phyloP scores from a whole-genome alignment of 1,140 invertebrate genomes.

The Galendromus occidentalis region DNA sequence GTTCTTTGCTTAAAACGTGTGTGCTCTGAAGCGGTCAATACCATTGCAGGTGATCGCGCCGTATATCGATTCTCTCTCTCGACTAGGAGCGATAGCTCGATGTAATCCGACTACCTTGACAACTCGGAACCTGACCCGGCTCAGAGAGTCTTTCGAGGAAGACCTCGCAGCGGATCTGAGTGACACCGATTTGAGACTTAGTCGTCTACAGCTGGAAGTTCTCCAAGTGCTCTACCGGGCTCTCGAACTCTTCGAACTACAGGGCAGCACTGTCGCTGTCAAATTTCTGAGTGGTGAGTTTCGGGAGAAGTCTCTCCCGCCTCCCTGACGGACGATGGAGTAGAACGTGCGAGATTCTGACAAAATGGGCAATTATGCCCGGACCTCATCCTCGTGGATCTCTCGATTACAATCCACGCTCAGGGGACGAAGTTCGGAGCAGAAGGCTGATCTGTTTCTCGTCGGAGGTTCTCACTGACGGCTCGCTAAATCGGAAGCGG shows the following conservation, averaged over 20 bases:
- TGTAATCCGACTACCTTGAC: not conserved
- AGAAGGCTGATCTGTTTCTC: too few relatives aligned
- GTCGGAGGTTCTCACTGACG: too few relatives aligned
- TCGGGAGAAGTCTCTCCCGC: too few relatives aligned
- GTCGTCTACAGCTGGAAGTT: not conserved
- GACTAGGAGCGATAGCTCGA: not conserved
- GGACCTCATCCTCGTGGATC: too few relatives aligned
- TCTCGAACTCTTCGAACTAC: not conserved
- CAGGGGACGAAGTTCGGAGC: too few relatives aligned
- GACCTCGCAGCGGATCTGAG: not conserved
- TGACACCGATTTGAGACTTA: not conserved
- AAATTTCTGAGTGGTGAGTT: not conserved
- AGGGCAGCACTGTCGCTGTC: not conserved
- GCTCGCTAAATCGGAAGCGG: too few relatives aligned
- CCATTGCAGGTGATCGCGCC: not conserved
- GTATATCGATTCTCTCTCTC: not conserved
- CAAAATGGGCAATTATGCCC: too few relatives aligned
- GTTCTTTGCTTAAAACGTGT: too few relatives aligned
- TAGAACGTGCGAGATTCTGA: too few relatives aligned
- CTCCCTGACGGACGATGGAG: too few relatives aligned
- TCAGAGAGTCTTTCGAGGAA: not conserved
- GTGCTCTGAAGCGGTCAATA: too few relatives aligned
- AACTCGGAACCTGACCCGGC: not conserved
- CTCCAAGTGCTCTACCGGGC: not conserved
- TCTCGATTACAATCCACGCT: too few relatives aligned